phyloP scores from a whole-genome alignment of 2,113 vertebrate genomes.

The Colossoma macropomum region DNA sequence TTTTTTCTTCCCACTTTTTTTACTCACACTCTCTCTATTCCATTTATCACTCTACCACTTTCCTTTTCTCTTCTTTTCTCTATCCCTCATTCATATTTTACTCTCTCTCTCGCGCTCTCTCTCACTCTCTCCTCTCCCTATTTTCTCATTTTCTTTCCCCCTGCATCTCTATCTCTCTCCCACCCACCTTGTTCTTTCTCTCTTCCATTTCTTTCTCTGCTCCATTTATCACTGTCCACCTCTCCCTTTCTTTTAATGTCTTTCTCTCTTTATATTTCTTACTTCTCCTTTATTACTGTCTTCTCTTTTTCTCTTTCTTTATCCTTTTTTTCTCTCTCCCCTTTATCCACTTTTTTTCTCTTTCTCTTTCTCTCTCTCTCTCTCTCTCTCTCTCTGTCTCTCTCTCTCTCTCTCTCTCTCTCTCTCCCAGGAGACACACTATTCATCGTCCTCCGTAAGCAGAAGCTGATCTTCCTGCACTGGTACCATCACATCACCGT shows the following conservation, averaged over 20 bases:
- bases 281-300: too few relatives aligned
- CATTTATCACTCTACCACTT: too few relatives aligned
- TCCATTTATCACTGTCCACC: background rate
- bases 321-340: background rate
- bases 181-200: background rate
- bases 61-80: too few relatives aligned
- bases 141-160: background rate
- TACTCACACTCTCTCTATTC: too few relatives aligned
- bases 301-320: background rate
- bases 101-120: background rate
- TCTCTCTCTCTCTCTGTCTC: background rate
- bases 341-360: background rate
- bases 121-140: background rate
- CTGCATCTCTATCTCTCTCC: too few relatives aligned
- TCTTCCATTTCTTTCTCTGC: background rate
- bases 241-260: too few relatives aligned
- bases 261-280: too few relatives aligned
- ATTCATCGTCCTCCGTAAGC: constrained; percentile 97
- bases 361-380: background rate
- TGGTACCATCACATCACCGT: constrained; percentile 99
- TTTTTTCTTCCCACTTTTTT: too few relatives aligned
- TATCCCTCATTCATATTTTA: too few relatives aligned
- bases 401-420: background rate
- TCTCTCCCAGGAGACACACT: constrained; percentile 90
- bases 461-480: constrained; percentile 99